Conservation (phyloP, 2,113 vertebrate genomes). For the Cyphomyrus discorhynchus region DNA sequence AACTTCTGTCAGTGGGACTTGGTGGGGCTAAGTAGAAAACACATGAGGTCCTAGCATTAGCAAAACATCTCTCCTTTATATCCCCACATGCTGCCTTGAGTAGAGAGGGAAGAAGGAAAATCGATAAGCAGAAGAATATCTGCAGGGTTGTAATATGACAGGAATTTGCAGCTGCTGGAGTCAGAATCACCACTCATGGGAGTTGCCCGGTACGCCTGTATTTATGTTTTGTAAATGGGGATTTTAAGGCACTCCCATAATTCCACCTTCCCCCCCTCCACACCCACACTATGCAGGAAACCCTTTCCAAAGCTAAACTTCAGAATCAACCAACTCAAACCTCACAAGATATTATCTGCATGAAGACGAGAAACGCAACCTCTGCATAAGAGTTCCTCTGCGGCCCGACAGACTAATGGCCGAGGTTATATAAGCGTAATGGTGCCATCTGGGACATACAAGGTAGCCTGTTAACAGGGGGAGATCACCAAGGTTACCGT, state of each 20-base stretch:
- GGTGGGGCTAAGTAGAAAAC: neutral
- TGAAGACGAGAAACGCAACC: neutral
- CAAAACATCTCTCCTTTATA: neutral
- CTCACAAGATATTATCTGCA: neutral
- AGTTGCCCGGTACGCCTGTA: neutral
- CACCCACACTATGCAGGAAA: neutral
- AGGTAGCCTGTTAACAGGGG: neutral
- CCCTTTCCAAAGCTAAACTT: neutral
- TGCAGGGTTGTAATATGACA: neutral
- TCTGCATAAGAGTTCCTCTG: neutral
- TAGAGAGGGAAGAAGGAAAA: neutral
- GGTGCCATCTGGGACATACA: neutral
- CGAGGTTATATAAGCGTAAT: neutral
- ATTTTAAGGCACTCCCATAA: neutral
- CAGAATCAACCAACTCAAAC: neutral
- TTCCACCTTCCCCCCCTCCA: neutral
- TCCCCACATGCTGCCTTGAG: neutral
- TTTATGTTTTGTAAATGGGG: neutral
- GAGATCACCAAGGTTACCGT: neutral
- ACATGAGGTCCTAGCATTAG: neutral
- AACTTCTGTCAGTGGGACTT: neutral
- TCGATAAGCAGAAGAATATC: neutral
- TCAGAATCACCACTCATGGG: neutral
- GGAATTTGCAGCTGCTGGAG: neutral
- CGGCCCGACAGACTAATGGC: neutral